These are phyloP conservation scores for Melinaea marsaeus DNA, from an alignment of 2,888 invertebrate genomes.

Conservation along the genomic window DNA sequence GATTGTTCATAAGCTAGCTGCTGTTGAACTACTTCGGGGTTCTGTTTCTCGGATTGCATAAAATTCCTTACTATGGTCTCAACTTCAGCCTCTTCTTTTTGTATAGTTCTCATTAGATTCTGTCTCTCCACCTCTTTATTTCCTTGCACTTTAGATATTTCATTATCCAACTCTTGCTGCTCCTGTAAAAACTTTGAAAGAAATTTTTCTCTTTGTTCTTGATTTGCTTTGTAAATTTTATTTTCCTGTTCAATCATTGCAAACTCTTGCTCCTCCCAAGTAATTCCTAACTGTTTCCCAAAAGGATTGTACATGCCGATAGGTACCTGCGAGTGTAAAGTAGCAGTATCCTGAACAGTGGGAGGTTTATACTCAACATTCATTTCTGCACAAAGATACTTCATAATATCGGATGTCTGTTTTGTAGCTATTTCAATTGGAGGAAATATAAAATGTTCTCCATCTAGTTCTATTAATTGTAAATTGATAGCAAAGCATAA, in stretches of 20 bases:
- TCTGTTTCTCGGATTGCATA: slow-evolving; percentile 76
- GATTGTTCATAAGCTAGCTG: slow-evolving; percentile 81
- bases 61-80: slow-evolving; percentile 80
- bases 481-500: slow-evolving; percentile 82
- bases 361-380: slow-evolving; percentile 74
- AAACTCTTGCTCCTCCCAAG: slow-evolving; percentile 81
- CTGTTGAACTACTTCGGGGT: slow-evolving; percentile 79
- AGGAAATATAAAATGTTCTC: slow-evolving; percentile 81
- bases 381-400: slow-evolving; percentile 74
- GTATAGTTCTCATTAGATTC: slow-evolving; percentile 78
- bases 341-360: slow-evolving; percentile 42
- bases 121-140: slow-evolving; percentile 80
- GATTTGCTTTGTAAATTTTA: slow-evolving; percentile 80
- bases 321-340: slow-evolving; percentile 50
- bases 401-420: slow-evolving; percentile 82
- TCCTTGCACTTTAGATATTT: slow-evolving; percentile 83
- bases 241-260: slow-evolving; percentile 81
- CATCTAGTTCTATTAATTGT: slow-evolving; percentile 79
- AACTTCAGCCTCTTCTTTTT: slow-evolving; percentile 82
- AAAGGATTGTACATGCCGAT: slow-evolving; percentile 56
- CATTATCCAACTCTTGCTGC: slow-evolving; percentile 81
- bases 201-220: slow-evolving; percentile 80
- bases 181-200: slow-evolving; percentile 73
- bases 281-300: slow-evolving; percentile 47
- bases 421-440: slow-evolving; percentile 76